Base-by-base conservation (phyloP, 2,888 invertebrate species). In the Drosophila phalerata region DNA sequence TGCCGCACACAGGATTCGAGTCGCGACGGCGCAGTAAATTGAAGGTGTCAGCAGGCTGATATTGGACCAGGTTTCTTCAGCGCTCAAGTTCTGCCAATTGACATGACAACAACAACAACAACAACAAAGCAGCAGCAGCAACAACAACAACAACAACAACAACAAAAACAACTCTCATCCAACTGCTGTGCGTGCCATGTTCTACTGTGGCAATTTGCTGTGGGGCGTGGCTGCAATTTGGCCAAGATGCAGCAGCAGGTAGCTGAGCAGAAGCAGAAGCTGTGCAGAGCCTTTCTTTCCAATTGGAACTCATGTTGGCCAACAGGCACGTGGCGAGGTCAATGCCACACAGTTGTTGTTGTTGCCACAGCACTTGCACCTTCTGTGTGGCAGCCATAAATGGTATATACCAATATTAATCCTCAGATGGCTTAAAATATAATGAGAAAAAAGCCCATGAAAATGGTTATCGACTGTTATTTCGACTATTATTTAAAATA, bases 41-140 rank as follows among this genome's bases (percentile, higher is more conserved):
- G 66, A 77, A 77, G 76, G 85, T 82, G 86, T 79, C 85, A 85
- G 83, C 81, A 81, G 83, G 83, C 83, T 79, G 85, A 85, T 81
- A 75, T 48, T 61, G 60, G 43, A 52, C 55, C 66, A 67, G 56
- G 38, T 49, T 47, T 19, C 45, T 19, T 30, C 32, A 53, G 10
- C 42, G 51, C 32, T 32, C 60, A 57, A 55, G 49, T 57, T 63
- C 72, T 60, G 48, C 25, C 42, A 74, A 60, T 53, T 69, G 69
- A 30, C 69, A 47, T 45, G 43, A 28, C 52, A 37, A 11, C 17
- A 28, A 17, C 25, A 38, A 5, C 22, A 22, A 22, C 19, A 25
- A 5, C 22, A 43, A 15, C 56, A 38, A 22, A n/a, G n/a, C 34
- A 34, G 3, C 30, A 32, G 8, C 32, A 25, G 5, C n/a, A 28